phyloP scores from a whole-genome alignment of 1,140 invertebrate genomes.

The Meteorus sp. region DNA sequence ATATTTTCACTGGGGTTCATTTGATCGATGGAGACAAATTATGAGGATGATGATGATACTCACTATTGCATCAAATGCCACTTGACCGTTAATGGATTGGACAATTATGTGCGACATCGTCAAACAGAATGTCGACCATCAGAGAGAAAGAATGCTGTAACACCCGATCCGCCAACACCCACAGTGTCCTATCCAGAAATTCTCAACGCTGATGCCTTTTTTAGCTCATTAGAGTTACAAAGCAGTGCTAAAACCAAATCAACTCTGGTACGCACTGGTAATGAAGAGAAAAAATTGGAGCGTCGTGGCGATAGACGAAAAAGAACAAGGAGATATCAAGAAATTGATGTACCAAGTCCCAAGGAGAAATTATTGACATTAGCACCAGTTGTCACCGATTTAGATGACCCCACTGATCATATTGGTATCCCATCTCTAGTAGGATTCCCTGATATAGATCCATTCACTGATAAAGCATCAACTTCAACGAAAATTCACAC shows the following conservation, averaged over 20 bases:
- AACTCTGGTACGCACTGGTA: constrained; percentile 41
- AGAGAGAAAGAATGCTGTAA: constrained; percentile 40
- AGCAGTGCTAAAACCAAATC: constrained; percentile 68
- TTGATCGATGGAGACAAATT: constrained; percentile 48
- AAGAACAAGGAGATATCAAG: constrained; percentile 37
- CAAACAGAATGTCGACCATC: constrained; percentile 64
- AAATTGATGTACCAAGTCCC: constrained; percentile 33
- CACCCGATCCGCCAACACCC: constrained; percentile 41
- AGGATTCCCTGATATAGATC: constrained; percentile 51
- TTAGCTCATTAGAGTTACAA: constrained; percentile 80
- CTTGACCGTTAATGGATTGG: constrained; percentile 74
- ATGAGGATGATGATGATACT: constrained; percentile 74
- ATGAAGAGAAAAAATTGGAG: constrained; percentile 45
- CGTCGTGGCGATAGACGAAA: constrained; percentile 52
- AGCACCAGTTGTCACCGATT: constrained; percentile 44
- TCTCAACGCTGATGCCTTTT: constrained; percentile 80
- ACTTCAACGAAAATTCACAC: background rate
- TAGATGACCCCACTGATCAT: constrained; percentile 52
- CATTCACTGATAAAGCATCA: constrained; percentile 37
- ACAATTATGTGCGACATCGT: constrained; percentile 80
- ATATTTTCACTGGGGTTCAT: no score
- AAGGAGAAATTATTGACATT: constrained; percentile 44
- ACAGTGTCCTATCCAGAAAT: constrained; percentile 57
- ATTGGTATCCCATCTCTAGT: constrained; percentile 52
- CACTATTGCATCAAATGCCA: constrained; percentile 87